phyloP scores from a whole-genome alignment of 2,888 invertebrate genomes.

The Toxonevra muliebris region DNA sequence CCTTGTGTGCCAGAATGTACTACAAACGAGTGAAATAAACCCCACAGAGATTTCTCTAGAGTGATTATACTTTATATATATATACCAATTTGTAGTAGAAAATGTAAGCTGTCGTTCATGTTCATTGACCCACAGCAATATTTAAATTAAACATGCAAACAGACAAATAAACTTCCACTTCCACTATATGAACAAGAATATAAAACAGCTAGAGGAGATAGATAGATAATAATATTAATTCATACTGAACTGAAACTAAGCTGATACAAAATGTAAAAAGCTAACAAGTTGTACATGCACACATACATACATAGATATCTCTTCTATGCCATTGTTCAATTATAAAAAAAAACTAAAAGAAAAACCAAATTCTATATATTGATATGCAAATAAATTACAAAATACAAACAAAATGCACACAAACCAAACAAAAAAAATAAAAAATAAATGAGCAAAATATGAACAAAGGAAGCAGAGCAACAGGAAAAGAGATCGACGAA shows the following conservation, averaged over 20 bases:
- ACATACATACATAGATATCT: too few species aligned
- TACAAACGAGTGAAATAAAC: not conserved
- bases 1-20: not conserved
- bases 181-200: not conserved
- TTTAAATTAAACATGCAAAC: slow-evolving; percentile 4
- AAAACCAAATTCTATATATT: too few species aligned
- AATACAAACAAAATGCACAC: too few species aligned
- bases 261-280: not conserved
- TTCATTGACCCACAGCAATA: slow-evolving; percentile 5
- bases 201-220: not conserved
- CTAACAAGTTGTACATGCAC: not conserved
- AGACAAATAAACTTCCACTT: not conserved
- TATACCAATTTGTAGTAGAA: too few species aligned
- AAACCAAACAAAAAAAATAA: too few species aligned
- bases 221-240: not conserved
- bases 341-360: not conserved
- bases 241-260: not conserved
- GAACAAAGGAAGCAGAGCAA: too few species aligned
- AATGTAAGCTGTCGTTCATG: not conserved
- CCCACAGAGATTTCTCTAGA: not conserved
- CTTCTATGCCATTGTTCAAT: not conserved
- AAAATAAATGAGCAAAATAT: too few species aligned
- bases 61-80: not conserved
- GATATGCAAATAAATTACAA: too few species aligned
- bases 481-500: too few species aligned